Base-by-base conservation (phyloP, 92 coral and sea anemone genomes). In the Phenganax marumi region DNA sequence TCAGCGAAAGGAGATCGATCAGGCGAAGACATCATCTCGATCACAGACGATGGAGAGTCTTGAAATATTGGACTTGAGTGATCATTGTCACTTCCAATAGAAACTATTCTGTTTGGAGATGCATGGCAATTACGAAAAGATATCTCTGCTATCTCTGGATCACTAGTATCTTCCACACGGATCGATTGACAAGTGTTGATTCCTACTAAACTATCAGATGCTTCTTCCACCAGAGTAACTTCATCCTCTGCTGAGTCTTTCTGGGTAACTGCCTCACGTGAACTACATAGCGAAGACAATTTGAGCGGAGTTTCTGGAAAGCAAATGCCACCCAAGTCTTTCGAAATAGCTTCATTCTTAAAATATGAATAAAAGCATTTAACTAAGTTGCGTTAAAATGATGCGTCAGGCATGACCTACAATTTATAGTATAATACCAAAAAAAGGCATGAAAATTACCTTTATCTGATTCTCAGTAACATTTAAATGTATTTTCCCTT, bases 21-120 rank as follows among this genome's bases (percentile, higher is more conserved):
- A n/a, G 83, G 83, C 14, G 73, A 78, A 48, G 72, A 39, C n/a
- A 62, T 61, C 53, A 78, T 61, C 73, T 78, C 83, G n/a, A 43
- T 72, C 12, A 70, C 54, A 78, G 73, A 78, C 1, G 64, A 55
- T 39, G 69, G 70, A 25, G 69, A 56, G 51, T 1, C 25, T 25
- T 19, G 52, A n/a, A 39, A 25, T 3, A 74, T 53, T 51, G 79
- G 48, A 24, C 48, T 52, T 1, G 79, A 74, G 61, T 50, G 21
- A 54, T 39, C 64, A 18, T n/a, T 25, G 8, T 13, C 68, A 57
- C 58, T 56, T 3, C 68, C 26, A 21, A 21, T 74, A 46, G 53
- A 22, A 39, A 12, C 48, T 33, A 9, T 55, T 13, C 21, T 22
- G 48, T 50, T 13, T 54, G 68, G 81, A 57, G 52, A 54, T 22